Evolutionary conservation across 2,113 vertebrate genomes (phyloP).

Genomic region (Cryptomyrus ogoouensis): DNA sequence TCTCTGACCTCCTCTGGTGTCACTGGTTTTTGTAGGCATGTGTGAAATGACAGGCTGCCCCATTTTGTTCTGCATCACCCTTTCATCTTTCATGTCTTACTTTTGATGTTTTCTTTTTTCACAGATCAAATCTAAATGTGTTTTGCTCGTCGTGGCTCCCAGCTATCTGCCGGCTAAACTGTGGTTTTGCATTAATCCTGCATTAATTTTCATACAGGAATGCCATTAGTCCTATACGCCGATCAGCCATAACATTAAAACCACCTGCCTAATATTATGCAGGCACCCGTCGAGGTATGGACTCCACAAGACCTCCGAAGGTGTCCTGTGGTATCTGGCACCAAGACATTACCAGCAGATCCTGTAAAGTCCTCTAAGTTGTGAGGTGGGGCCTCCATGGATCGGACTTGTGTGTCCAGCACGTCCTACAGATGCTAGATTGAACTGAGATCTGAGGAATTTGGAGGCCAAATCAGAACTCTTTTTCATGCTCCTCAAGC

Average conservation of each 20-base stretch:
- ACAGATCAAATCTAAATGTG: background rate
- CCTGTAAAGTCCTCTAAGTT: background rate
- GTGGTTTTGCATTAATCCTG: background rate
- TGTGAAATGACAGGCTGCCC: background rate
- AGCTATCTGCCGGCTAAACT: background rate
- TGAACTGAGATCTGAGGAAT: background rate
- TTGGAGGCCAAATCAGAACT: background rate
- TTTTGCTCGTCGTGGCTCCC: background rate
- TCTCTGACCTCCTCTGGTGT: background rate
- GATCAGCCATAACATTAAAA: background rate
- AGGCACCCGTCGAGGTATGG: background rate
- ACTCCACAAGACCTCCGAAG: background rate
- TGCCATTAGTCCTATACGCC: background rate
- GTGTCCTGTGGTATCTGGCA: background rate
- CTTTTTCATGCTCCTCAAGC: background rate
- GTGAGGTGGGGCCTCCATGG: background rate
- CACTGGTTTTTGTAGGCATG: background rate
- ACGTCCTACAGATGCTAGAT: background rate
- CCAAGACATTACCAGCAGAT: background rate
- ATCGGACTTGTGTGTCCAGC: background rate
- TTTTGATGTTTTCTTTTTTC: background rate
- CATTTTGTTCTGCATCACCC: background rate
- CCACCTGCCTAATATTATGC: background rate
- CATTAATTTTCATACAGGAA: background rate
- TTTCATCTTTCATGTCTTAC: background rate